Evolutionary conservation across 2,888 invertebrate species (phyloP), one percentile per base, ranked within the genome.

Genomic region (Agapostemon virescens): DNA sequence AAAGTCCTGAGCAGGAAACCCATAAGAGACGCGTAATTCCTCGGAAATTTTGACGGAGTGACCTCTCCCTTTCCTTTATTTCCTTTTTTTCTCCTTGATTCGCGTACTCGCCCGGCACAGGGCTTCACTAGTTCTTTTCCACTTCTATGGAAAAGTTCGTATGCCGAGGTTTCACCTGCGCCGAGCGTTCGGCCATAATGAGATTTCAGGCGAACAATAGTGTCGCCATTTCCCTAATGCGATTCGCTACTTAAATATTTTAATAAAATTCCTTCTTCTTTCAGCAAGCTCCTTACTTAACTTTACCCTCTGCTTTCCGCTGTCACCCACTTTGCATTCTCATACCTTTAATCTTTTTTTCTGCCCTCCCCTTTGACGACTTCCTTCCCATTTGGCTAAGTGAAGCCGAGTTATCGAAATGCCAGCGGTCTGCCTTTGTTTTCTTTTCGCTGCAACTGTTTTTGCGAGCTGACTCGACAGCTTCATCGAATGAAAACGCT

Each of bases 161-260:
- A 77, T 73, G 81, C 81, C 75, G 83, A 84, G 84, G 85, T 85
- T 86, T 84, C 79, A 80, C 77, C 74, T 68, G 64, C 58, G 69
- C 75, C 66, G 72, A 79, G 81, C 79, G 77, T 85, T 81, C 69
- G 79, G 80, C 77, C 80, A 81, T 88, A 88, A 89, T 88, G 86
- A 90, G 89, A 88, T 89, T 90, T 89, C 87, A 82, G 86, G 71
- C 81, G 87, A 89, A 90, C 88, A 90, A 90, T 89, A 87, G 88
- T 85, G 79, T 85, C 85, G 84, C 87, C 86, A 89, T 90, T 90
- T 89, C 84, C 88, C 88, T 90, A 90, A 91, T 90, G 90, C 88
- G 84, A 89, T 90, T 90, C 87, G 84, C 87, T 88, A 90, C 88
- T 90, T 88, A 89, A 89, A 89, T 89, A 89, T 90, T 90, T 90